A percentile compares a stretch with the other conserved stretches of the same genome.
Evolutionary conservation across 2,113 vertebrate species (phyloP).

Genomic region (Myxocyprinus asiaticus): DNA sequence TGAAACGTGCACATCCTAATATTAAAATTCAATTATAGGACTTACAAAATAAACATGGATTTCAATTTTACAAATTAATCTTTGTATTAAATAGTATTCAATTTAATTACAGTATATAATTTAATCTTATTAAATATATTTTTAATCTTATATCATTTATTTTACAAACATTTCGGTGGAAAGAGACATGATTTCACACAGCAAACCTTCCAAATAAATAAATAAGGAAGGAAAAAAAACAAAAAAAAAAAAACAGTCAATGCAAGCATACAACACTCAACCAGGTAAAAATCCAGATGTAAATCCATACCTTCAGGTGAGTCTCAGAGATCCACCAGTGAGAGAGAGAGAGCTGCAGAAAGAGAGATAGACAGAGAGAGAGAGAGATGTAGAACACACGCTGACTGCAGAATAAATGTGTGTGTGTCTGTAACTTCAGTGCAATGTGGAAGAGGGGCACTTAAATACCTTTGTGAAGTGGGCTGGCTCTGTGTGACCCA

Average conservation of each 20-base stretch:
- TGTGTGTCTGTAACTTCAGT: slow-evolving; percentile 45
- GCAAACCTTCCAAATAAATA: too few relatives aligned
- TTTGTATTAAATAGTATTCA: too few relatives aligned
- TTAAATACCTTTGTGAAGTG: slow-evolving; percentile 49
- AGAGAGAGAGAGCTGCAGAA: not conserved
- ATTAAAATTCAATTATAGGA: too few relatives aligned
- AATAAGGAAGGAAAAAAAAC: too few relatives aligned
- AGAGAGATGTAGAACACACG: slow-evolving; percentile 24
- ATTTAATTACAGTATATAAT: too few relatives aligned
- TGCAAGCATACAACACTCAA: not conserved
- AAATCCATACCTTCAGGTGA: slow-evolving; percentile 43
- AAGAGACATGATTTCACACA: too few relatives aligned
- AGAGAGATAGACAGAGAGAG: slow-evolving; percentile 20
- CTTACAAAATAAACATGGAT: too few relatives aligned
- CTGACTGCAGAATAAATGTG: slow-evolving; percentile 41
- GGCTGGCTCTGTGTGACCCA: slow-evolving; percentile 51
- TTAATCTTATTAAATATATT: too few relatives aligned
- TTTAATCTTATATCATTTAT: too few relatives aligned
- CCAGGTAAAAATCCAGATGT: not conserved
- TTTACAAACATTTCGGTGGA: too few relatives aligned
- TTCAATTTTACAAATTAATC: too few relatives aligned
- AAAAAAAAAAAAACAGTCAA: not conserved
- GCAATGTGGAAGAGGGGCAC: slow-evolving; percentile 26
- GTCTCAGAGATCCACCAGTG: not conserved
- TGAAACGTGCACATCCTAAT: too few relatives aligned